Conservation (phyloP, 2,888 invertebrate genomes). For the Stenoptilia bipunctidactyla region DNA sequence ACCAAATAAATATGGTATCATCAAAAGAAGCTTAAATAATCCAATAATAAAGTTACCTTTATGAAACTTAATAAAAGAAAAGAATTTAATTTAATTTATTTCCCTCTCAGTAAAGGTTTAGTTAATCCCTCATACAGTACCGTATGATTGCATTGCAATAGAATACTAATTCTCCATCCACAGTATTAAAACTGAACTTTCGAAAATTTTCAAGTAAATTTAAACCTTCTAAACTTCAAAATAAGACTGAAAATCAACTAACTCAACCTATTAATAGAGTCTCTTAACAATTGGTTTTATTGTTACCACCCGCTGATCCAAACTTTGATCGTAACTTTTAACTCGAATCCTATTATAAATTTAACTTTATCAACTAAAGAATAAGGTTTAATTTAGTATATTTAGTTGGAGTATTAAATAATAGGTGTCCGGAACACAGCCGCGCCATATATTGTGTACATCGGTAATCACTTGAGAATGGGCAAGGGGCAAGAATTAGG, state of each 20-base stretch:
- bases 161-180: neutral
- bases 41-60: too few species aligned
- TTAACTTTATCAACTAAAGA: neutral
- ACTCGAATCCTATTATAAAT: neutral
- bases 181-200: neutral
- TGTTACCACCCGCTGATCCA: constrained; percentile 35
- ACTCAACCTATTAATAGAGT: neutral
- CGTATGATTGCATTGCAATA: neutral
- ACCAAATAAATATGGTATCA: too few species aligned
- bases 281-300: constrained; percentile 19
- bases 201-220: neutral
- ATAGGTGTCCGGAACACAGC: neutral
- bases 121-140: neutral
- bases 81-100: too few species aligned
- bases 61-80: too few species aligned
- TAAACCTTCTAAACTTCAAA: neutral
- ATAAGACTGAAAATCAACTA: neutral
- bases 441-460: constrained; percentile 13
- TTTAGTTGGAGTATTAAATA: neutral
- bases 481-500: constrained; percentile 7
- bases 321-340: constrained; percentile 18
- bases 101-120: too few species aligned
- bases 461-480: constrained; percentile 24
- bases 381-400: neutral
- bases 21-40: too few species aligned